Conservation (phyloP, 2,113 vertebrate species). For the Sander lucioperca region DNA sequence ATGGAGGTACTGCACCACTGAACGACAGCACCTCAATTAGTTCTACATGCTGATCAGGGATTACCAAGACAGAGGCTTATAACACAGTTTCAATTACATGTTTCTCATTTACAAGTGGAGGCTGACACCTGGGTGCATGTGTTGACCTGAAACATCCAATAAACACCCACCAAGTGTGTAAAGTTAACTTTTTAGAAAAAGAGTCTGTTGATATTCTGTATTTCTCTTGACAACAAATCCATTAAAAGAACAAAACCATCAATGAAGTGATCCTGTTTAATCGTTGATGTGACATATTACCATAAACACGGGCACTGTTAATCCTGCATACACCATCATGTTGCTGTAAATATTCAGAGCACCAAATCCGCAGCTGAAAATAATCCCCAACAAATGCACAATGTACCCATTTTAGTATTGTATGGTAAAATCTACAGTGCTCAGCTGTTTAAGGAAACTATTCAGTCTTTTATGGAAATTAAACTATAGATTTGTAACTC, state of each 20-base stretch:
- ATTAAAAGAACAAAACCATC: neutral
- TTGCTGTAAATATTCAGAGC: neutral
- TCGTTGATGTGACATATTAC: neutral
- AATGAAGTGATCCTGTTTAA: neutral
- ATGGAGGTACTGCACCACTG: constrained; percentile 38
- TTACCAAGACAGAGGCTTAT: constrained; percentile 53
- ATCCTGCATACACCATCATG: neutral
- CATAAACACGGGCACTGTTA: neutral
- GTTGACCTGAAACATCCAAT: neutral
- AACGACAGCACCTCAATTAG: constrained; percentile 67
- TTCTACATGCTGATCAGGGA: constrained; percentile 52
- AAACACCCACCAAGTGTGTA: neutral
- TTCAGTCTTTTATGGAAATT: neutral
- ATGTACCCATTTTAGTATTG: no score
- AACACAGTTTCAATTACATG: constrained; percentile 52
- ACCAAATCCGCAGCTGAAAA: neutral
- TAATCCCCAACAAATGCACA: neutral
- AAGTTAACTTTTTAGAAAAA: neutral
- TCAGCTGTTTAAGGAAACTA: neutral
- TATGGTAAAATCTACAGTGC: neutral
- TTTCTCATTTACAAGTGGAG: constrained; percentile 25
- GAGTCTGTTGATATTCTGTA: neutral
- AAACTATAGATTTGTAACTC: neutral
- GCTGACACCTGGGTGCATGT: neutral
- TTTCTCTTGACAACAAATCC: neutral